Conservation (phyloP, 2,888 invertebrate species). For the Daptonema setosum region DNA sequence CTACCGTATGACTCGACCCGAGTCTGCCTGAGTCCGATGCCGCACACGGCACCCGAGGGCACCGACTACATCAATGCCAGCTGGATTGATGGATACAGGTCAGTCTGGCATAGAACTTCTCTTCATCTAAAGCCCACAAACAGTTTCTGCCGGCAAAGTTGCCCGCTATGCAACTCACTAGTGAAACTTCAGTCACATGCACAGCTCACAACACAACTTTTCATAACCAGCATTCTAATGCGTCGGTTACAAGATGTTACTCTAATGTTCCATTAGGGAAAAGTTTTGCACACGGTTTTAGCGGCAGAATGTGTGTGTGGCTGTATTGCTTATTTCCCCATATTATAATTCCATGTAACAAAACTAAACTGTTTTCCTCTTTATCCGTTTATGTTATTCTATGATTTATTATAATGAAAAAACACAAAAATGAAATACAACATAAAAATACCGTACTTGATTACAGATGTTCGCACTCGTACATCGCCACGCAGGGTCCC, state of each 20-base stretch:
- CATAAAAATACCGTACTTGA: slow-evolving; percentile 4
- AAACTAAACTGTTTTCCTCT: neutral
- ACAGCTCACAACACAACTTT: too few relatives aligned
- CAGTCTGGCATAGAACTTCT: too few relatives aligned
- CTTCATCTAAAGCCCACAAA: neutral
- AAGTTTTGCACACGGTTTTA: too few relatives aligned
- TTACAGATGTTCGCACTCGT: slow-evolving; percentile 50
- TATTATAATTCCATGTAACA: too few relatives aligned
- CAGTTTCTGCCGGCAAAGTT: neutral
- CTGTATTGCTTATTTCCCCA: too few relatives aligned
- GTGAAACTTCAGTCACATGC: too few relatives aligned
- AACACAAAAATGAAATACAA: too few relatives aligned
- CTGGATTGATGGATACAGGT: slow-evolving; percentile 69
- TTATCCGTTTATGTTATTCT: neutral
- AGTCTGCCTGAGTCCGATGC: slow-evolving; percentile 40
- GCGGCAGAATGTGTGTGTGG: too few relatives aligned
- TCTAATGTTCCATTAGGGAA: too few relatives aligned
- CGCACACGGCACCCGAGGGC: slow-evolving; percentile 13
- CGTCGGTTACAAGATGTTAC: too few relatives aligned
- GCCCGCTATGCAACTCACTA: too few relatives aligned
- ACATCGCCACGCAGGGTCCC: slow-evolving; percentile 96
- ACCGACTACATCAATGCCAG: slow-evolving; percentile 98
- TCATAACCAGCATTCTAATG: neutral
- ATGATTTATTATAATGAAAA: slow-evolving; percentile 2
- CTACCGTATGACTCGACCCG: slow-evolving; percentile 85